A percentile compares a stretch with the other conserved stretches of the same genome.
Conservation (phyloP, 1,140 invertebrate species). For the Coelopa frigida region DNA sequence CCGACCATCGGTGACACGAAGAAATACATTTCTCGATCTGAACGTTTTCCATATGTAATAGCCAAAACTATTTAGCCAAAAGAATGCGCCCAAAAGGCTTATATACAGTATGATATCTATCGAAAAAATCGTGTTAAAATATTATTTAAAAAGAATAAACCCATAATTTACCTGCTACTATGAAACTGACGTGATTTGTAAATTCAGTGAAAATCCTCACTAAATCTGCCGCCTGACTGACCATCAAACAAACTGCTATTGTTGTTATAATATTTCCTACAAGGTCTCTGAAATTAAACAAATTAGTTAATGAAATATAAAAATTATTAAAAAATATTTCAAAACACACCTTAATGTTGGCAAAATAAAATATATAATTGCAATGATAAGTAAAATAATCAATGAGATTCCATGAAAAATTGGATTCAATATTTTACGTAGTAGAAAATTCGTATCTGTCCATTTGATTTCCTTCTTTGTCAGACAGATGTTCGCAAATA, state of each 20-base stretch:
- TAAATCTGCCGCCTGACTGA: slow-evolving; percentile 67
- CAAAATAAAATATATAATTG: slow-evolving; percentile 74
- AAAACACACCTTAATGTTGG: slow-evolving; percentile 56
- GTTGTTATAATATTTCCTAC: slow-evolving; percentile 78
- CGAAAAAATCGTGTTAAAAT: background rate
- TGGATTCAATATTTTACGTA: slow-evolving; percentile 67
- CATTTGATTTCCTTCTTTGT: slow-evolving; percentile 60
- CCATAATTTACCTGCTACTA: slow-evolving; percentile 57
- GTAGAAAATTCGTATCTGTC: slow-evolving; percentile 62
- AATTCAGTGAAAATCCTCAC: slow-evolving; percentile 72
- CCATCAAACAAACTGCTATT: slow-evolving; percentile 65
- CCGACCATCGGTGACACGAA: slow-evolving; percentile 70
- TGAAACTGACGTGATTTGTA: slow-evolving; percentile 67
- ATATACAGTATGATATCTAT: slow-evolving; percentile 66
- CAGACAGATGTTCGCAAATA: slow-evolving; percentile 67
- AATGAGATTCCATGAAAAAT: slow-evolving; percentile 65
- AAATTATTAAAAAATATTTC: background rate
- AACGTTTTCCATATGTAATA: slow-evolving; percentile 84
- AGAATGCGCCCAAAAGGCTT: slow-evolving; percentile 67
- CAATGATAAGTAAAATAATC: slow-evolving; percentile 61
- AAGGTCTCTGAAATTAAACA: slow-evolving; percentile 53
- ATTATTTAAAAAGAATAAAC: background rate
- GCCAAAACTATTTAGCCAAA: slow-evolving; percentile 75
- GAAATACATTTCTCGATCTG: slow-evolving; percentile 72
- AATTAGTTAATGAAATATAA: slow-evolving; percentile 9